Evolutionary conservation across 2,113 vertebrate species (phyloP), one percentile per base, ranked within the genome.

Genomic region (Chloropsis hardwickii): DNA sequence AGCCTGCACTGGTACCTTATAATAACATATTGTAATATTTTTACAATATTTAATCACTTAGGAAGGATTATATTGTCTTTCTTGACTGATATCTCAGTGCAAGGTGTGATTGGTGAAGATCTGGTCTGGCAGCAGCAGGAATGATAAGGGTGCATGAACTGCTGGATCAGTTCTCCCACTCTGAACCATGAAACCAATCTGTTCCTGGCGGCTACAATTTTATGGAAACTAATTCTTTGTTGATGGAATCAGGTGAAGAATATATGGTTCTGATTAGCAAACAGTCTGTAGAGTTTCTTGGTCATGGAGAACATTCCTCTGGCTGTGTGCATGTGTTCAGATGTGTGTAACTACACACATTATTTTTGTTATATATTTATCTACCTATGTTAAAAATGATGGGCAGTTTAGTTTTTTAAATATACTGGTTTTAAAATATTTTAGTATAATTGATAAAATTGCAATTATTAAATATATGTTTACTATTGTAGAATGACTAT

Each of bases 161-260:
- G 40, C 58, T 86, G 64, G 47, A 82, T 50, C 66, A 73, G 1
- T 88, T 89, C 58, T 85, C 10, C 27, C 23, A 14, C 71, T 85
- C 73, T 40, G 81, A 91, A 62, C 81, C 85, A 71, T 92, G 85
- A 95, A 96, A 95, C 92, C 67, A 67, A 83, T 96, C 85, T 88
- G 79, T 95, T 94, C 74, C 58, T 71, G 87, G 91, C 10, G 2
- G 85, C 76, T 92, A 29, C 85, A 70, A 5, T 94, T 94, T 90
- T 94, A 88, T 80, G 81, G 90, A 95, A 95, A 86, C 58, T 86
- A 93, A 88, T 93, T 86, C 71, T 91, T 91, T 77, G 58, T 92
- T 91, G 87, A 57, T 86, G 47, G 81, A 94, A 82, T 94, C 71
- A 62, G 71, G 81, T 96, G 74, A 91, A 95, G 89, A 96, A 83